Evolutionary conservation across 2,888 invertebrate species (phyloP).

Genomic region (Frankliniella intonsa): DNA sequence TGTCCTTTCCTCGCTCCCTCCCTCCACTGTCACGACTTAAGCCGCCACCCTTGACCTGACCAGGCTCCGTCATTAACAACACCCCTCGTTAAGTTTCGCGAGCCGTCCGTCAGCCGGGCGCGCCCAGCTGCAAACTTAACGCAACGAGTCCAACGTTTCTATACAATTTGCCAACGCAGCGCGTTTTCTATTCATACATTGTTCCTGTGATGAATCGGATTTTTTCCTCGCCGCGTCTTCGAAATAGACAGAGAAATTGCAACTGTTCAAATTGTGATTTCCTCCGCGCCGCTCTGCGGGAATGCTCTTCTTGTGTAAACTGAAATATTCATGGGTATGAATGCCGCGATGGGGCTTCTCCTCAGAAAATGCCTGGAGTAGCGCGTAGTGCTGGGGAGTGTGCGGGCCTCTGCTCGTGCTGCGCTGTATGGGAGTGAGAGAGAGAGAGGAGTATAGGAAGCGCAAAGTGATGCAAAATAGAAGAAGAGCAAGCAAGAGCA

Average conservation of each 20-base stretch:
- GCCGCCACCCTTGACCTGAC: background rate
- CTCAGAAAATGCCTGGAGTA: background rate
- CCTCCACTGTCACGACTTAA: background rate
- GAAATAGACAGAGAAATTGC: no score
- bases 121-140: no score
- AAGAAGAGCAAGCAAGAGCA: background rate
- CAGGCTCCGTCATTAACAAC: conserved; percentile 1
- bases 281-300: conserved; percentile 44
- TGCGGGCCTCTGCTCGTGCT: background rate
- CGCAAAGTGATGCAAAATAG: background rate
- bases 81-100: conserved; percentile 17
- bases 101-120: background rate
- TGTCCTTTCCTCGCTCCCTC: background rate
- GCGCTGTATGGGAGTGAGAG: background rate
- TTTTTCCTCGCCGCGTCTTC: no score
- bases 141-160: no score
- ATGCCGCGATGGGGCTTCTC: background rate
- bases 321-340: conserved; percentile 47
- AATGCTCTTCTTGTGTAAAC: conserved; percentile 68
- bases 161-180: no score
- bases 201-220: no score
- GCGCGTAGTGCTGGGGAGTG: background rate
- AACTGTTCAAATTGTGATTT: no score
- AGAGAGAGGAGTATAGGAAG: background rate
- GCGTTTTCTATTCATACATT: no score